A percentile compares a stretch with the other conserved stretches of the same genome.
Evolutionary conservation across 2,113 vertebrate species (phyloP).

Genomic region (Chionomys nivalis): DNA sequence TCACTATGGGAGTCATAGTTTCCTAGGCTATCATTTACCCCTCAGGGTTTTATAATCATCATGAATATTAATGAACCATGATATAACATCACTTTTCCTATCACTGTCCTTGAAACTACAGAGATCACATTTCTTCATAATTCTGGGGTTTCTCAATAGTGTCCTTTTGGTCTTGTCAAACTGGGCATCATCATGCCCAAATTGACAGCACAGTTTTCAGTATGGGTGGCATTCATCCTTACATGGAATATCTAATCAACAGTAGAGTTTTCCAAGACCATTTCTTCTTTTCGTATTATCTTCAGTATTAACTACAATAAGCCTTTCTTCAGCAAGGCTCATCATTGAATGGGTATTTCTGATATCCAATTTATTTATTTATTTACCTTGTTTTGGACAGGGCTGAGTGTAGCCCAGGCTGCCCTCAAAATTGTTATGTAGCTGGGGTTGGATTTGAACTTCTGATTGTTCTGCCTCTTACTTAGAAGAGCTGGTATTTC

Average conservation of each 20-base stretch:
- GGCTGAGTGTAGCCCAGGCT: not conserved
- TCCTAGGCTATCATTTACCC: not conserved
- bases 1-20: not conserved
- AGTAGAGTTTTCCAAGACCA: fast-evolving
- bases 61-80: not conserved
- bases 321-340: too few relatives aligned
- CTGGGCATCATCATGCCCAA: not conserved
- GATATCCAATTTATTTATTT: not conserved
- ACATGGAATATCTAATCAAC: not conserved
- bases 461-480: not conserved
- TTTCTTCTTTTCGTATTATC: not conserved
- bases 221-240: not conserved
- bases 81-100: not conserved
- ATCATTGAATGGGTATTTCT: not conserved
- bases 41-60: not conserved
- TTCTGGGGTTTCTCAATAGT: not conserved
- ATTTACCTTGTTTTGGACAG: not conserved
- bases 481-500: too few relatives aligned
- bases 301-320: not conserved
- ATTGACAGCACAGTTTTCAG: not conserved
- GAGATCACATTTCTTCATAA: not conserved
- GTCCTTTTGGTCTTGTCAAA: not conserved
- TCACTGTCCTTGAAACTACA: not conserved
- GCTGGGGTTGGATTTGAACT: not conserved
- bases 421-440: not conserved